Evolutionary conservation across 2,113 vertebrate species (phyloP).

Genomic region (Prionailurus bengalensis): DNA sequence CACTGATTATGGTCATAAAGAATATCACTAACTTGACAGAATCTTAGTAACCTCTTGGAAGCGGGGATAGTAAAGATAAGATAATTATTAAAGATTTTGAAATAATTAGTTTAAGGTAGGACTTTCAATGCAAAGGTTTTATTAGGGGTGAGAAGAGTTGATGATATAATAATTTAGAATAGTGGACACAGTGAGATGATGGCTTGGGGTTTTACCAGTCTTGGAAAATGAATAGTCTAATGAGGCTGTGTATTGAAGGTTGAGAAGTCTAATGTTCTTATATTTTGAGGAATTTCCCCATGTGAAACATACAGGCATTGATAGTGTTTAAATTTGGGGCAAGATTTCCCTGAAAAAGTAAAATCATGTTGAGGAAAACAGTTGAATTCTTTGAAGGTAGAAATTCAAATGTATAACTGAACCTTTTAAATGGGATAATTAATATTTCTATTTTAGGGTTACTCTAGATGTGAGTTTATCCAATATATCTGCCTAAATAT

Average conservation of each 20-base stretch:
- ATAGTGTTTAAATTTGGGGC: neutral
- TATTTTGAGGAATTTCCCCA: neutral
- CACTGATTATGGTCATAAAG: neutral
- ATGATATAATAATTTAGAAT: neutral
- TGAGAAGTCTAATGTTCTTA: neutral
- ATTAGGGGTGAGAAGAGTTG: neutral
- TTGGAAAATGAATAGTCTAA: neutral
- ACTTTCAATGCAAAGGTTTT: neutral
- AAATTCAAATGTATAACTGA: neutral
- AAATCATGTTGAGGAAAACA: neutral
- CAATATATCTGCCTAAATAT: neutral
- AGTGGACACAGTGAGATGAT: neutral
- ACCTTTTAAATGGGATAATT: neutral
- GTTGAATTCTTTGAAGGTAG: neutral
- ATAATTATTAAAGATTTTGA: neutral
- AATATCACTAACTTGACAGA: neutral
- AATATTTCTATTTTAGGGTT: neutral
- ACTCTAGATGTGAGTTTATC: neutral
- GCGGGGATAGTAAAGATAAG: neutral
- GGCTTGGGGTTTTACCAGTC: neutral
- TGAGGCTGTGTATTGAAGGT: neutral
- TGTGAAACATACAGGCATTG: neutral
- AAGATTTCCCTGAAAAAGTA: neutral
- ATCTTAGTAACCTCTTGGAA: neutral
- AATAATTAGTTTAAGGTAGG: neutral